Evolutionary conservation across 2,888 invertebrate genomes (phyloP).

Genomic region (Epistrophe eligans): DNA sequence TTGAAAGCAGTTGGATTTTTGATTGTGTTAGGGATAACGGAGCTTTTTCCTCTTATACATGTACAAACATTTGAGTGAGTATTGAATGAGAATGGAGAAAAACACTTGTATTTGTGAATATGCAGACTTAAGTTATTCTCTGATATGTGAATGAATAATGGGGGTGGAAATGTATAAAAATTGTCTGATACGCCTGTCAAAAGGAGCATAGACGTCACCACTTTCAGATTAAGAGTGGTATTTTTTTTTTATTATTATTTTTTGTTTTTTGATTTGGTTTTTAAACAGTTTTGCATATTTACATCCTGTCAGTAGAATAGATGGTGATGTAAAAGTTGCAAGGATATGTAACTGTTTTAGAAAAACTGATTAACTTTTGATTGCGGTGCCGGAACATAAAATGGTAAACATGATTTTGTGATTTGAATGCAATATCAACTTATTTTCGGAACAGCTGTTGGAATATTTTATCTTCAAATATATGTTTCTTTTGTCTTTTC

Average conservation of each 20-base stretch:
- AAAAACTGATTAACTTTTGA: slow-evolving; percentile 38
- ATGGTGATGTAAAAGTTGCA: slow-evolving; percentile 17
- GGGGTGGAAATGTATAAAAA: slow-evolving; percentile 44
- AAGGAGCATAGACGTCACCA: slow-evolving; percentile 68
- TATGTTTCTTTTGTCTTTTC: background rate
- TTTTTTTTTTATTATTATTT: background rate
- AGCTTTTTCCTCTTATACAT: slow-evolving; percentile 46
- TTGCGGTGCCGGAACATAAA: background rate
- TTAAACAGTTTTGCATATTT: slow-evolving; percentile 25
- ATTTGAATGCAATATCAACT: slow-evolving; percentile 16
- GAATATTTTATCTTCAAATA: background rate
- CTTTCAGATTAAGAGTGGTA: slow-evolving; percentile 33
- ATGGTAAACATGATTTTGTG: slow-evolving; percentile 3
- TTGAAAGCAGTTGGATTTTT: slow-evolving; percentile 45
- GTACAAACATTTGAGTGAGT: background rate
- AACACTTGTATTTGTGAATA: slow-evolving; percentile 1
- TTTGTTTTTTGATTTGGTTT: slow-evolving; percentile 20
- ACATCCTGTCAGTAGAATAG: slow-evolving; percentile 40
- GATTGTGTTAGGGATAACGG: slow-evolving; percentile 41
- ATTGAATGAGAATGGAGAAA: slow-evolving; percentile 31
- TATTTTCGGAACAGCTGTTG: slow-evolving; percentile 22
- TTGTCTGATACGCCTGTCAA: slow-evolving; percentile 60
- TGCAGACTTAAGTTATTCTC: slow-evolving; percentile 18
- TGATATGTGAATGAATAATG: slow-evolving; percentile 37
- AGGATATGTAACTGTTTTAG: background rate